These are phyloP conservation scores for Oreortyx pictus DNA, from an alignment of 2,797 vertebrate genomes.

Conservation along the genomic window DNA sequence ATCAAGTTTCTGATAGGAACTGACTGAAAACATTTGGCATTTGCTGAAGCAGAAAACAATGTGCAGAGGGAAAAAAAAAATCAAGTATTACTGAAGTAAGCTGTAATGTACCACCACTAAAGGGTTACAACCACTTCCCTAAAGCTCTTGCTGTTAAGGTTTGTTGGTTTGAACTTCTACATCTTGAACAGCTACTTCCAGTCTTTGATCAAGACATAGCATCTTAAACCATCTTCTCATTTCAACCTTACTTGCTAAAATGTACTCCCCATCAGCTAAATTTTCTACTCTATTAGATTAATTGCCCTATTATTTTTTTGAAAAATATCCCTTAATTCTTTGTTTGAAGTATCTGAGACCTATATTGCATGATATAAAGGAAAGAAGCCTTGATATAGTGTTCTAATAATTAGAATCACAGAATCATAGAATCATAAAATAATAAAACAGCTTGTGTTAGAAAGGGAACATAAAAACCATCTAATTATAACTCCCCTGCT, in stretches of 20 bases:
- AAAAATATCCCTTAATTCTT: background rate
- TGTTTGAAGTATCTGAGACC: background rate
- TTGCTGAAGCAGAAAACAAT: background rate
- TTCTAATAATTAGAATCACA: background rate
- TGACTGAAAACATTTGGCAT: background rate
- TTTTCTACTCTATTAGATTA: background rate
- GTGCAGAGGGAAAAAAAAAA: background rate
- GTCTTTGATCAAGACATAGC: background rate
- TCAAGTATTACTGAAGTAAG: background rate
- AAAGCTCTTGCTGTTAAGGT: background rate
- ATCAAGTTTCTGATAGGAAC: background rate
- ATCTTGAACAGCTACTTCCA: background rate
- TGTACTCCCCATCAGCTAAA: background rate
- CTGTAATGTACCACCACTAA: background rate
- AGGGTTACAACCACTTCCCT: accelerated
- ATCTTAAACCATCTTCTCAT: background rate
- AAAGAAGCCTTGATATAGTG: background rate
- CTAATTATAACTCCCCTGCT: too few species aligned
- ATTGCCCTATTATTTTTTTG: background rate
- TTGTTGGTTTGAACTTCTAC: background rate
- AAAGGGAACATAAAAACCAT: too few species aligned
- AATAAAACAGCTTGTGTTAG: too few species aligned
- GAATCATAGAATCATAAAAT: too few species aligned
- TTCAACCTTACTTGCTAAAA: background rate
- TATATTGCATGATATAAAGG: background rate